Base-by-base conservation (phyloP, 1,140 invertebrate species). In the Megalonaias nervosa region DNA sequence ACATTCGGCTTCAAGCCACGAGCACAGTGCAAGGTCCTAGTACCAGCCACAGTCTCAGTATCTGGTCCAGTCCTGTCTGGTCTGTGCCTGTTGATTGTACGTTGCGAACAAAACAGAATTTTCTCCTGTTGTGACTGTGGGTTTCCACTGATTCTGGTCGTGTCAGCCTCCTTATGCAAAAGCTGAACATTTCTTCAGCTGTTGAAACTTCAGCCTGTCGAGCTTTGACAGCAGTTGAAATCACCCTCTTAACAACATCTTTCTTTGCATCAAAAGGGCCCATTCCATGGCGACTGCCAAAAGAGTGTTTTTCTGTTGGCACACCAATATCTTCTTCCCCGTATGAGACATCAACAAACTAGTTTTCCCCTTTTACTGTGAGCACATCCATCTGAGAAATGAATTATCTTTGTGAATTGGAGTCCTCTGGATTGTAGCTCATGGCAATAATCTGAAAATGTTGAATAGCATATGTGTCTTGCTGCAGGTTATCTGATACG, bases 221-320 rank as follows among this genome's bases (percentile, higher is more conserved):
- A 57, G 66, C n/a, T 31, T 19, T 59, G 14, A 79, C 76, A 16
- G 67, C 65, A 5, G 6, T 12, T 56, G n/a, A 67, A 13, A 62
- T 67, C 64, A 11, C 56, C 23, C 60, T 76, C 57, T 79, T 83
- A 21, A 83, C 26, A 48, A 76, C 80, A 21, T 78, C 78, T 56
- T 67, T 38, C 68, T 79, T 77, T 26, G 67, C 67, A 65, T 81
- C 70, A 67, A 76, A 71, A 60, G 76, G 74, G 1, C 82, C 82
- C 58, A 79, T 81, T 2, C 82, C 80, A 74, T 83, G 80, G 11
- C 77, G 55, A 19, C 71, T 79, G 1, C 80, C 76, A 79, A 77
- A 83, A 60, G 71, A 83, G 48, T 81, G 75, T 61, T 68, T 64
- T 48, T 83, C 79, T 56, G 38, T 11, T 48, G 19, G 15, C 11